These are phyloP conservation scores for Hoplodrina ambigua DNA, from an alignment of 2,888 invertebrate genomes.

Conservation along the genomic window DNA sequence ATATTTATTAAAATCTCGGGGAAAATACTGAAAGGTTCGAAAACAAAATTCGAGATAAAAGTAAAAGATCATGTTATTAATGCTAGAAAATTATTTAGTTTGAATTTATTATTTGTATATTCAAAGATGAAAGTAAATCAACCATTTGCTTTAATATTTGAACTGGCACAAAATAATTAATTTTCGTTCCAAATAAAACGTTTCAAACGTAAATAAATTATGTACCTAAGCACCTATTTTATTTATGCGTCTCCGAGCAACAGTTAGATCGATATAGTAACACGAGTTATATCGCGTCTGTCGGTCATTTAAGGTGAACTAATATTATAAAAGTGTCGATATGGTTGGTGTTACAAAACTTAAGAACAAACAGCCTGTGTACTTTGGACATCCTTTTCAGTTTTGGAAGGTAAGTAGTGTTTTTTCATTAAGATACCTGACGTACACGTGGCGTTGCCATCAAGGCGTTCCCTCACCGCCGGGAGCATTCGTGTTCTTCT, in stretches of 20 bases:
- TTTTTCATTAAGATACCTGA: no score
- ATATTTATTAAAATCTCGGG: no score
- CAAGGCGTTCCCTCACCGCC: no score
- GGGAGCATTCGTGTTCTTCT: no score
- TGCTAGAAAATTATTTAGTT: neutral
- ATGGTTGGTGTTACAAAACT: conserved; percentile 66
- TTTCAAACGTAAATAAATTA: conserved; percentile 9
- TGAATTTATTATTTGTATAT: conserved; percentile 7
- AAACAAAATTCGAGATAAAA: no score
- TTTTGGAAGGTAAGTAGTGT: conserved; percentile 78
- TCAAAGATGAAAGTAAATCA: conserved; percentile 20
- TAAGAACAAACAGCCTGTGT: conserved; percentile 71
- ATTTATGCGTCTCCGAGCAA: conserved; percentile 66
- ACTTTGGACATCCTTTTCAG: conserved; percentile 80
- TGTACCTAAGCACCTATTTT: conserved; percentile 9
- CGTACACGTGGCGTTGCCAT: no score
- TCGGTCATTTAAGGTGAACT: neutral
- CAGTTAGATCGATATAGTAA: conserved; percentile 76
- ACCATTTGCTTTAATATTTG: conserved; percentile 1
- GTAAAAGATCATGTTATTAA: no score
- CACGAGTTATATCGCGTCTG: conserved; percentile 10
- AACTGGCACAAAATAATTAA: conserved; percentile 35
- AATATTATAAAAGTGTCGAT: conserved; percentile 8
- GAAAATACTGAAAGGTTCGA: no score
- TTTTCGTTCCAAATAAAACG: conserved; percentile 19